Conservation (phyloP, 2,113 vertebrate genomes). For the Pleuronectes platessa region DNA sequence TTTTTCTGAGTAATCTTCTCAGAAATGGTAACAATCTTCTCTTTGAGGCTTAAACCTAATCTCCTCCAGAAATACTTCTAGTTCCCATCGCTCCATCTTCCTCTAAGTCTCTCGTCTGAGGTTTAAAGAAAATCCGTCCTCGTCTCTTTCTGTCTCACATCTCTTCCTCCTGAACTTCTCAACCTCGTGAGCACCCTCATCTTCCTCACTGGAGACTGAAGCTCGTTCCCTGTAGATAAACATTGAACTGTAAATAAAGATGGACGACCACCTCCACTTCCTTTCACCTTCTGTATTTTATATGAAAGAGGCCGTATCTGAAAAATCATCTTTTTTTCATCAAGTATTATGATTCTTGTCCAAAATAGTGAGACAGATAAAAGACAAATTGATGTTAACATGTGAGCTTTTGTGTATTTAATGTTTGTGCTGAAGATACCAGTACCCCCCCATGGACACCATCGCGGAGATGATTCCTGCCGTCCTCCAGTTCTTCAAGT, state of each 20-base stretch:
- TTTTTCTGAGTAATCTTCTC: conserved; percentile 1
- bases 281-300: no score
- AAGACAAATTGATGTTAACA: background rate
- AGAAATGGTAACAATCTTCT: conserved; percentile 42
- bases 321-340: no score
- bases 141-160: conserved; percentile 2
- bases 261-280: no score
- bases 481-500: conserved; percentile 92
- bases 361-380: background rate
- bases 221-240: background rate
- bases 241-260: no score
- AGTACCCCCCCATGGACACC: conserved; percentile 91
- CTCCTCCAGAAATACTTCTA: conserved; percentile 47
- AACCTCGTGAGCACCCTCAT: background rate
- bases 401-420: no score
- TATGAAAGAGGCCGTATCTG: no score
- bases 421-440: conserved; percentile 78
- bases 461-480: conserved; percentile 91
- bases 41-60: conserved; percentile 47
- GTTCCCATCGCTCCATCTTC: conserved; percentile 29
- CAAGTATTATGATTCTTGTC: no score
- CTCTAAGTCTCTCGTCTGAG: conserved; percentile 24
- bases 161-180: no score
- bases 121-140: conserved; percentile 49
- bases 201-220: no score